Base-by-base conservation (phyloP, 2,888 invertebrate species). In the Harpagoxenus sublaevis region DNA sequence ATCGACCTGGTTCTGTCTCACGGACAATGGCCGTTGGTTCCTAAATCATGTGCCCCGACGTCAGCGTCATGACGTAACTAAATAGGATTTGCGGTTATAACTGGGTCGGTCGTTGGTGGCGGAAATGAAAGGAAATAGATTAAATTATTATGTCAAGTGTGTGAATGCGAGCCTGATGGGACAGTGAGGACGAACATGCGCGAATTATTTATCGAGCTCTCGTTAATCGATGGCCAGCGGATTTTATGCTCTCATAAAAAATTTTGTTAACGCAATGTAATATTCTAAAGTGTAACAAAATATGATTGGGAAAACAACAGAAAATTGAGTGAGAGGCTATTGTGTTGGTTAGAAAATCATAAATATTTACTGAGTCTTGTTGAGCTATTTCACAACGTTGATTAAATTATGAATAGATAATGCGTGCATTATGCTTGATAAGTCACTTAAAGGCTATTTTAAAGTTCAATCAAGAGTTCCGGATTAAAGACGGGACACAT, bases 121-220 rank as follows among this genome's bases (percentile, higher is more conserved):
- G 79, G 70, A 79, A 79, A 79, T 79, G 70, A 79, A 79, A 79
- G 70, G 79, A 79, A 79, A 70, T 79, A 70, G 70, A 79, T 79
- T 79, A 79, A 79, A 79, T 79, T 79, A 79, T 79, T 79, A 79
- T 79, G 70, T 79, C 79, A 70, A 70, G 79, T 70, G 79, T 48
- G 78, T 60, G 57, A 45, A 70, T 23, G 9, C n/a, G n/a, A 45
- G 45, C 35, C 15, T 57, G 70, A 70, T 79, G 12, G 45, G 15
- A 70, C 23, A 35, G 31, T 48, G 35, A 79, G 45, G 45, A 70
- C 42, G 45, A 28, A 77, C 45, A 31, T 45, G 78, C 55, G 9
- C 35, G 35, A 8, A 79, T 70, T 79, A 79, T 79, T 79, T 79
- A 79, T 79, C 18, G 78, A 55, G 31, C 18, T 70, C 57, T 48